These are phyloP conservation scores for Monarcha castaneiventris DNA, from an alignment of 2,113 vertebrate genomes.

Conservation along the genomic window DNA sequence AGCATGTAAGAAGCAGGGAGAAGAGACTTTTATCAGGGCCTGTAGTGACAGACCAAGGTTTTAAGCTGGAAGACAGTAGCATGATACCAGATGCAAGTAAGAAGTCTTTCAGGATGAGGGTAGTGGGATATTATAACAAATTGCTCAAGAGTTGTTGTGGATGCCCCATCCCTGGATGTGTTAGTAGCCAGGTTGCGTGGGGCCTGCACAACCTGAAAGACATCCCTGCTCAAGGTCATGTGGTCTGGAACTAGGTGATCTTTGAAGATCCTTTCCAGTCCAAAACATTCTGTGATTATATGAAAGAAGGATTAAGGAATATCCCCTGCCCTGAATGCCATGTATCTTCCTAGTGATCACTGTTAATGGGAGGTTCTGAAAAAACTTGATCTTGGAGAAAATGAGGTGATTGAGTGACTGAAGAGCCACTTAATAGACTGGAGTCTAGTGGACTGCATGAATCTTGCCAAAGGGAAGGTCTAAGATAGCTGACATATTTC, in stretches of 20 bases:
- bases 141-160: background rate
- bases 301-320: background rate
- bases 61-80: background rate
- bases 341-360: background rate
- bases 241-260: background rate
- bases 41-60: background rate
- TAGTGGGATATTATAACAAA: background rate
- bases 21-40: background rate
- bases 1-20: rapidly evolving
- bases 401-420: background rate
- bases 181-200: background rate
- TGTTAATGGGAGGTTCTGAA: background rate
- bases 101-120: background rate
- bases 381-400: background rate
- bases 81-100: background rate
- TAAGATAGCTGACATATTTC: background rate
- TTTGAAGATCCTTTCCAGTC: background rate
- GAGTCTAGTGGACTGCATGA: background rate
- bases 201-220: background rate
- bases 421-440: background rate
- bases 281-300: background rate
- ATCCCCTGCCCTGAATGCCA: background rate
- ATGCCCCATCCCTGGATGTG: background rate
- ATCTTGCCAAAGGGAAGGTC: background rate
- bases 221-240: background rate